phyloP scores from a whole-genome alignment of 2,888 invertebrate species.

The Podotricha telesiphe region DNA sequence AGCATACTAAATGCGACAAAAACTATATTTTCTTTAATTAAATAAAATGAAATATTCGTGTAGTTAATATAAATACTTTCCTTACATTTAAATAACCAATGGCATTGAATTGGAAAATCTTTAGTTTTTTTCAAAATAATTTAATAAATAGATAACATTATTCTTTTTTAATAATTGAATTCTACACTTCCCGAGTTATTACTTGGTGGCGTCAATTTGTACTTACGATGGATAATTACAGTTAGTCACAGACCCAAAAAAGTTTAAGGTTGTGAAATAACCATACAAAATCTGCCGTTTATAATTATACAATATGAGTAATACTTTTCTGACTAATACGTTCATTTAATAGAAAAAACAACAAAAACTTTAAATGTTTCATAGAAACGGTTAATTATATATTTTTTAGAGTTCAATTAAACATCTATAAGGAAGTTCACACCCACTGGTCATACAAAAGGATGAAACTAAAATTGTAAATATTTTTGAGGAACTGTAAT shows the following conservation, averaged over 20 bases:
- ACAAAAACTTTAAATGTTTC: conserved; percentile 11
- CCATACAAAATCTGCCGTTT: conserved; percentile 1
- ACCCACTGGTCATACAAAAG: conserved; percentile 1
- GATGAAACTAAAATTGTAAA: background rate
- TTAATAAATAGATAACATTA: background rate
- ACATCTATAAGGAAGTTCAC: conserved; percentile 5
- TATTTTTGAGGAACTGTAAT: too few relatives aligned
- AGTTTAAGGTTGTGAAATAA: conserved; percentile 6
- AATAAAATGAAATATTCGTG: too few relatives aligned
- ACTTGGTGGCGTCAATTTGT: background rate
- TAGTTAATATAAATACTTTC: too few relatives aligned
- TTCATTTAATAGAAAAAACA: conserved; percentile 1
- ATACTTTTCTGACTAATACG: background rate
- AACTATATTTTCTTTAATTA: too few relatives aligned
- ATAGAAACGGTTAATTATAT: conserved; percentile 8
- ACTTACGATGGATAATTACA: background rate
- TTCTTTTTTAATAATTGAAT: background rate
- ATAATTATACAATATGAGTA: conserved; percentile 2
- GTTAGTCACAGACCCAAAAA: conserved; percentile 7
- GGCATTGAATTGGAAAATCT: too few relatives aligned
- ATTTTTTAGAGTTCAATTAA: conserved; percentile 2
- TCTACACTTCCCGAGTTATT: background rate
- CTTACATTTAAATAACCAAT: too few relatives aligned
- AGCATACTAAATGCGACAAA: too few relatives aligned
- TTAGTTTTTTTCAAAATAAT: too few relatives aligned